Evolutionary conservation across 2,113 vertebrate species (phyloP), one percentile per base, ranked within the genome.

Genomic region (Notechis scutatus): DNA sequence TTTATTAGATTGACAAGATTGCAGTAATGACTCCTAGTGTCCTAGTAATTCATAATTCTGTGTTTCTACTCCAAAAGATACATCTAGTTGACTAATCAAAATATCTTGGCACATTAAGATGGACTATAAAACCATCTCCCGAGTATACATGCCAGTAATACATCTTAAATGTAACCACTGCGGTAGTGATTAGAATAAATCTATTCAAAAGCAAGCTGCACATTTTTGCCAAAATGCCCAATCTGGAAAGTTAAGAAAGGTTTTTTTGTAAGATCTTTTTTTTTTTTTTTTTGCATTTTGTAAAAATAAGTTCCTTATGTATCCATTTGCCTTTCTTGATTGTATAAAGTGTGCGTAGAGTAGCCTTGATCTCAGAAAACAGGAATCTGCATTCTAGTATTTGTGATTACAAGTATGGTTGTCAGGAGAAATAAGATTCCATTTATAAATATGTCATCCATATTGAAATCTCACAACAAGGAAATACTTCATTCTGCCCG

Each of bases 11-110:
- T 89, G 29, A 64, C 81, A 94, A 89, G 34, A 39, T 39, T 89
- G 6, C n/a, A 61, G 89, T 86, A 91, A 94, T 93, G 93, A 69
- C 50, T 92, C 92, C 94, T 94, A 95, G 96, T 90, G 95, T 90
- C 91, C 69, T 90, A 92, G 94, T 97, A 96, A 97, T 96, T 97
- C 96, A 97, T 1, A 12, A 14, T 61, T 94, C 93, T 95, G 92
- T 95, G 85, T 96, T 95, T 94, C 87, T 89, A 91, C 88, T 95
- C 93, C 95, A 92, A 94, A 95, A 96, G 92, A 94, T 96, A 91
- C 94, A 90, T 24, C 57, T 95, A 93, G 95, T 95, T 96, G 96
- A 95, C 94, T 90, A 74, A 88, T 56, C 93, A 88, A 94, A 94
- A 93, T n/a, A 89, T 90, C 2, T 95, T 93, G 90, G 85, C 94